phyloP scores from a whole-genome alignment of 2,888 invertebrate species.

The Acanthopleura granulata region DNA sequence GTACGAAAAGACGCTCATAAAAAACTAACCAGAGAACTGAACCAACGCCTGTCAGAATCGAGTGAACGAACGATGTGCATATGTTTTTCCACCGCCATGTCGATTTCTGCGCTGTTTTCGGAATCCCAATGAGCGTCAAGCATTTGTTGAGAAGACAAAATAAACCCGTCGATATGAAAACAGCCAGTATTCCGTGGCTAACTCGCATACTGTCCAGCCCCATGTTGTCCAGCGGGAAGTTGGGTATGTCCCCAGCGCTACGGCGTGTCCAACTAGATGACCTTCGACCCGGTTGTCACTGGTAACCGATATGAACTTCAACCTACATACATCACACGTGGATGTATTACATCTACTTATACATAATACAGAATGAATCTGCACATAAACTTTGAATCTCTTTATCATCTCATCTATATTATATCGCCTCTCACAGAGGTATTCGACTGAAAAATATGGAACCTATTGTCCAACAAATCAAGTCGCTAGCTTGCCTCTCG shows the following conservation, averaged over 20 bases:
- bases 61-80: conserved; percentile 50
- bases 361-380: too few species aligned
- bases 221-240: background rate
- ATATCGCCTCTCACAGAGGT: too few species aligned
- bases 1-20: background rate
- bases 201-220: background rate
- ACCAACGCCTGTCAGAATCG: conserved; percentile 44
- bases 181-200: background rate
- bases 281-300: too few species aligned
- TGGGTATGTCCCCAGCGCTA: background rate
- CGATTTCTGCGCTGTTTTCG: conserved; percentile 34
- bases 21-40: conserved; percentile 45
- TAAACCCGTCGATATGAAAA: conserved; percentile 7
- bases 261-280: background rate
- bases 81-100: conserved; percentile 57
- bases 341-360: too few species aligned
- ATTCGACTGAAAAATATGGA: too few species aligned
- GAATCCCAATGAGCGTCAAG: conserved; percentile 25
- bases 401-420: too few species aligned
- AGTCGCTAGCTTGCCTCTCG: too few species aligned
- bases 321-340: too few species aligned
- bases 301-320: too few species aligned
- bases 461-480: too few species aligned
- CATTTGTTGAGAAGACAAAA: conserved; percentile 3
- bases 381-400: too few species aligned